Percentiles rank a stretch among this genome's conserved stretches.
phyloP scores from a whole-genome alignment of 2,888 invertebrate species.

The Drosophila pegasa region DNA sequence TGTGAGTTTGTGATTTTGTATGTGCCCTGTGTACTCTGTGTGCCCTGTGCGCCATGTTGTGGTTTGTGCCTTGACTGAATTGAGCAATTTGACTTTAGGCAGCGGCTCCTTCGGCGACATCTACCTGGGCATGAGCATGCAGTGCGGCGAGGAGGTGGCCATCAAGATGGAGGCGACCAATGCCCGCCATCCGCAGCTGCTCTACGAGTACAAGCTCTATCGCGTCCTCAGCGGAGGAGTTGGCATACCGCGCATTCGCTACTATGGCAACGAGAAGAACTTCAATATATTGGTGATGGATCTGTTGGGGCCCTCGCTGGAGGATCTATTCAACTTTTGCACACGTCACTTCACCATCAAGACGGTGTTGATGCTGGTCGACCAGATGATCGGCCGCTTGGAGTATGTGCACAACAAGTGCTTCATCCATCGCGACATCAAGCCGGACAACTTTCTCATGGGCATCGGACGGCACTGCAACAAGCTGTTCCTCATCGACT shows the following conservation, averaged over 20 bases:
- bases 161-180: conserved; percentile 98
- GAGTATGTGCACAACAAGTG: conserved; percentile 99
- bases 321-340: conserved; percentile 99
- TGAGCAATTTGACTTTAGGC: conserved; percentile 58
- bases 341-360: conserved; percentile 99
- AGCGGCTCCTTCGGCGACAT: conserved; percentile 99
- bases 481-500: conserved; percentile 99
- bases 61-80: neutral
- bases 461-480: conserved; percentile 99
- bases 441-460: conserved; percentile 99
- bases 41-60: too few species aligned
- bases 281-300: conserved; percentile 99
- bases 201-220: conserved; percentile 99
- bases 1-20: neutral
- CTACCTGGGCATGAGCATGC: conserved; percentile 96
- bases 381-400: conserved; percentile 97
- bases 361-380: conserved; percentile 99
- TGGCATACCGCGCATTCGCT: conserved; percentile 97
- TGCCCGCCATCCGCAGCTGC: conserved; percentile 98
- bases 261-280: conserved; percentile 98
- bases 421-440: conserved; percentile 99
- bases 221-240: conserved; percentile 98
- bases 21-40: too few species aligned
- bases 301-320: conserved; percentile 97
- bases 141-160: conserved; percentile 98